Conservation (phyloP, 2,113 vertebrate genomes). For the Cyanistes caeruleus region DNA sequence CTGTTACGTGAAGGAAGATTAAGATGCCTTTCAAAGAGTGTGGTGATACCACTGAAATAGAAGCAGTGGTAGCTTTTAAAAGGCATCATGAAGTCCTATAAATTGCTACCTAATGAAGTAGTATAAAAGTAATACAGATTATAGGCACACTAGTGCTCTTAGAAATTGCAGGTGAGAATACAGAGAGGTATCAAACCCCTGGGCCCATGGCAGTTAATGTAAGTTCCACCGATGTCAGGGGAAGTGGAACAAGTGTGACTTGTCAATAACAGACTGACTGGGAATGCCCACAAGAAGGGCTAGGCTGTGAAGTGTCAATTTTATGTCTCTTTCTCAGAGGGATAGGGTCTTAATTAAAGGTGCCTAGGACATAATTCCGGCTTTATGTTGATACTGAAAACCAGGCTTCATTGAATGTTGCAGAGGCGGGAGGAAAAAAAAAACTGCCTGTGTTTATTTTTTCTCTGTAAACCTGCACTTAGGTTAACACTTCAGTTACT, state of each 20-base stretch:
- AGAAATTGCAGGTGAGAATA: background rate
- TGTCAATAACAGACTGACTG: background rate
- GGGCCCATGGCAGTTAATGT: background rate
- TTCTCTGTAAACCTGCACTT: background rate
- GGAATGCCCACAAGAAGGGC: background rate
- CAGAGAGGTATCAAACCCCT: background rate
- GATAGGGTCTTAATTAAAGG: background rate
- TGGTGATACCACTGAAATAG: background rate
- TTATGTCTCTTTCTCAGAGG: background rate
- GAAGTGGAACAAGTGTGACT: background rate
- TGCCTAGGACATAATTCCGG: background rate
- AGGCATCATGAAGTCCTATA: background rate
- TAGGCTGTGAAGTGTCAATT: background rate
- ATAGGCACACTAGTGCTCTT: background rate
- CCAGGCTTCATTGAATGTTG: background rate
- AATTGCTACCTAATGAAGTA: background rate
- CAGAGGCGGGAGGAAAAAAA: background rate
- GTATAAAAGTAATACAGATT: background rate
- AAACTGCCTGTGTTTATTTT: background rate
- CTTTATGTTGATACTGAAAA: background rate
- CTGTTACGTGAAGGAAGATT: background rate
- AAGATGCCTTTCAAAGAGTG: background rate
- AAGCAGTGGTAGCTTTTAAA: background rate
- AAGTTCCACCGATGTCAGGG: background rate
- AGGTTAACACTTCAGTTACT: background rate